Conservation (phyloP, 1,140 invertebrate genomes). For the Dendrolimus kikuchii region DNA sequence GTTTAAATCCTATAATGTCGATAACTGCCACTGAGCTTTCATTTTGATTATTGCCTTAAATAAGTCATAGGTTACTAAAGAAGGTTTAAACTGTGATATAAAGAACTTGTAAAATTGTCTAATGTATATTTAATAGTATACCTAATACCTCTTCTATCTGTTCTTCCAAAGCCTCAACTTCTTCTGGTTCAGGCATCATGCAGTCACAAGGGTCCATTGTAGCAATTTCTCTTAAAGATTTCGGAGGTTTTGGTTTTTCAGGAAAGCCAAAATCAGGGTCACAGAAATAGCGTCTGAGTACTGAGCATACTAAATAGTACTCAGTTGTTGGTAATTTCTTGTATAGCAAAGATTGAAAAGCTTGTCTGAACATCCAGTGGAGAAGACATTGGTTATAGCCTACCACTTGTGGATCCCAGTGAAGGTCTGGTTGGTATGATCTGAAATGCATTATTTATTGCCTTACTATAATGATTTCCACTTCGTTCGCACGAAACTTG, state of each 20-base stretch:
- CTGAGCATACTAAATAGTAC: conserved; percentile 21
- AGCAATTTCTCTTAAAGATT: conserved; percentile 27
- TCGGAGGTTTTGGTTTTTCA: conserved; percentile 23
- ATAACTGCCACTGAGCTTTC: no score
- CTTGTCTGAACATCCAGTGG: conserved; percentile 62
- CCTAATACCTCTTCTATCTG: conserved; percentile 19
- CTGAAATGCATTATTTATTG: conserved; percentile 15
- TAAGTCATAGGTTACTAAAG: no score
- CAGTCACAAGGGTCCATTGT: conserved; percentile 46
- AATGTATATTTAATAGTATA: background rate
- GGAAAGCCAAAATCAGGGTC: conserved; percentile 56
- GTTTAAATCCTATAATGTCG: no score
- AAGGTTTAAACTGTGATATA: no score
- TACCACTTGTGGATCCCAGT: conserved; percentile 40
- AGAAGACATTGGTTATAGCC: conserved; percentile 36
- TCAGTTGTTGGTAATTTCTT: conserved; percentile 29
- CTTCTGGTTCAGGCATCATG: conserved; percentile 36
- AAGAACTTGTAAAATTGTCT: no score
- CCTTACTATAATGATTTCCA: no score
- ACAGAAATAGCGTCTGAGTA: conserved; percentile 36
- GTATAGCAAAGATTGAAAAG: conserved; percentile 34
- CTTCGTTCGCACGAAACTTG: no score
- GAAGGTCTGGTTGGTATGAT: conserved; percentile 51
- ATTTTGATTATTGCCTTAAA: no score
- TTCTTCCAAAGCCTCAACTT: conserved; percentile 29